Evolutionary conservation across 2,797 vertebrate species (phyloP).

Genomic region (Tachyglossus aculeatus): DNA sequence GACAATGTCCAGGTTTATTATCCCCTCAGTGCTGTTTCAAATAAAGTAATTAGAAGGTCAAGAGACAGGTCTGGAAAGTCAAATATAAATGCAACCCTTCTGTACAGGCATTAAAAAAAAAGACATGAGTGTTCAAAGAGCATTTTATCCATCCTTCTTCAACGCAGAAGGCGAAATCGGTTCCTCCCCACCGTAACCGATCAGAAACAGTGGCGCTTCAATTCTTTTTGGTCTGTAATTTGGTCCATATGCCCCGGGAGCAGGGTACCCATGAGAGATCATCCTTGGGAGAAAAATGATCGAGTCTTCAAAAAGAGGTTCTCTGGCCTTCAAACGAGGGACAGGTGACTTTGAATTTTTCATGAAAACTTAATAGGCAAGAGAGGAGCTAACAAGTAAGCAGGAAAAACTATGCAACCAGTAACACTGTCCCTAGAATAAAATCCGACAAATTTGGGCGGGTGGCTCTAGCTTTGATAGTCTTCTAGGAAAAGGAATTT

Average conservation of each 20-base stretch:
- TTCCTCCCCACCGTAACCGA: constrained; percentile 72
- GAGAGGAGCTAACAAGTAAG: not conserved
- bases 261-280: constrained; percentile 19
- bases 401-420: too few relatives aligned
- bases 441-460: too few relatives aligned
- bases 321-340: constrained; percentile 20
- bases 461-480: too few relatives aligned
- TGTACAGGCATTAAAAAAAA: constrained; percentile 68
- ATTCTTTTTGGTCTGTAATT: constrained; percentile 65
- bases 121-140: constrained; percentile 74
- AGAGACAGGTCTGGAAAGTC: constrained; percentile 77
- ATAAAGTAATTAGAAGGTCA: constrained; percentile 87
- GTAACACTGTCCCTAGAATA: too few relatives aligned
- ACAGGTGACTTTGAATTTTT: constrained; percentile 55
- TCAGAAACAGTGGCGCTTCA: constrained; percentile 66
- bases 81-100: constrained; percentile 80
- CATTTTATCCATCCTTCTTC: constrained; percentile 74
- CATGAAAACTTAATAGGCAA: not conserved
- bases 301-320: not conserved
- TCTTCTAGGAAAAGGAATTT: too few relatives aligned
- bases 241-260: constrained; percentile 61
- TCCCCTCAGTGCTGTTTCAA: constrained; percentile 84
- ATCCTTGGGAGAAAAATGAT: not conserved
- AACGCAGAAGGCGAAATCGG: constrained; percentile 39
- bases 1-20: constrained; percentile 82